phyloP scores from a whole-genome alignment of 2,888 invertebrate genomes.

The Ceramica pisi region DNA sequence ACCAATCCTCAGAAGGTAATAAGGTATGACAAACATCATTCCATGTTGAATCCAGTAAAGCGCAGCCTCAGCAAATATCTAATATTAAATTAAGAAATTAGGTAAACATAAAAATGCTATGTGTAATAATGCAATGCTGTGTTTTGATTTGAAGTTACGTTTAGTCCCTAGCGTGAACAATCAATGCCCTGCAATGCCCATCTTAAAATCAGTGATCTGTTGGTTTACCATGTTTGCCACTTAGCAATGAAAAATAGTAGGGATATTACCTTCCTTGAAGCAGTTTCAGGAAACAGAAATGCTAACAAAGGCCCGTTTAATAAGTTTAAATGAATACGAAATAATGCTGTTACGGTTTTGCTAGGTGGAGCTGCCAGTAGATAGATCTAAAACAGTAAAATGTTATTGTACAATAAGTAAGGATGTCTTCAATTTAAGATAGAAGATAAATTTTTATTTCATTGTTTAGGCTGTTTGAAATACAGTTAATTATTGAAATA shows the following conservation, averaged over 20 bases:
- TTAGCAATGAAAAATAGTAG: not conserved
- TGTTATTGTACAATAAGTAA: not conserved
- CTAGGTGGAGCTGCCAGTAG: constrained; percentile 96
- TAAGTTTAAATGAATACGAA: constrained; percentile 97
- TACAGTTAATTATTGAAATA: not conserved
- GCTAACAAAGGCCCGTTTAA: constrained; percentile 98
- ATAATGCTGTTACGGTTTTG: constrained; percentile 94
- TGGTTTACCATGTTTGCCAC: not conserved
- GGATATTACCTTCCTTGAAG: constrained; percentile 95
- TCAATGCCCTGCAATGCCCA: not conserved
- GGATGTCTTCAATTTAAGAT: not conserved
- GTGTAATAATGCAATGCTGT: not conserved
- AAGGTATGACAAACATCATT: constrained; percentile 98
- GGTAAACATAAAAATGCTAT: not conserved
- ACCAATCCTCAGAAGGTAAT: constrained; percentile 96
- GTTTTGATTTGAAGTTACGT: not conserved
- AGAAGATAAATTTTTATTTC: not conserved
- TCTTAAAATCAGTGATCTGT: not conserved
- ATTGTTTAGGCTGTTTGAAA: not conserved
- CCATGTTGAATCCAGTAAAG: constrained; percentile 99
- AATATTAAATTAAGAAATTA: constrained; percentile 58
- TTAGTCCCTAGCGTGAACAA: not conserved
- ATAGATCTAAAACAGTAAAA: constrained; percentile 93
- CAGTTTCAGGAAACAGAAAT: constrained; percentile 98
- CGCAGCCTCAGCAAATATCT: constrained; percentile 98